Evolutionary conservation across 1,140 invertebrate species (phyloP), one percentile per base, ranked within the genome.

Genomic region (Homarus americanus): DNA sequence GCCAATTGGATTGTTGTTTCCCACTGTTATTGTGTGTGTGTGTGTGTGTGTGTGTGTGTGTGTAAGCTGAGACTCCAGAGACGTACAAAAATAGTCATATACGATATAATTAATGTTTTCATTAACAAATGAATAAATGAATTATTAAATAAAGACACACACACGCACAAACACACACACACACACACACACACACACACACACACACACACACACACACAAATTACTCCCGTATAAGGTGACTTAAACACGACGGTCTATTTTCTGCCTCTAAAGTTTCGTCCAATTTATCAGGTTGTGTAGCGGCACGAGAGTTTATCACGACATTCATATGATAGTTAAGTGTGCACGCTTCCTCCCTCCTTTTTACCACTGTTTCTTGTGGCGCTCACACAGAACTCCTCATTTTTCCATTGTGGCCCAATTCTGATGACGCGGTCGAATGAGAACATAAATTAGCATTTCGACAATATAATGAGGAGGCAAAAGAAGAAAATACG

Each of bases 391-490:
- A n/a, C n/a, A n/a, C n/a, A n/a, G n/a, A n/a, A n/a, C 38, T 82
- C 79, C 15, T 82, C 79, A 82, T 82, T 82, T 63, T 82, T 82
- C 83, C 83, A 75, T 86, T 86, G 72, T 86, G 83, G 83, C 69
- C 83, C 83, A 76, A 73, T 86, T 86, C 78, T 90, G 87, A 90
- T 90, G 87, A 90, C 87, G 78, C 80, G 87, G 63, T 73, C 87
- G 87, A 83, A 90, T 90, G 87, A 90, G 87, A 90, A 90, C 87
- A 90, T 90, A 83, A 83, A 90, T 90, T 90, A 90, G 87, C 87
- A 90, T 90, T 90, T 90, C 87, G 79, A 90, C 87, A 90, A 90
- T 90, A 90, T 90, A 90, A 90, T 90, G 87, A 90, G 87, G 87
- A 90, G 80, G 87, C 87, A 90, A 90, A 90, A 90, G 87, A 90